phyloP scores from a whole-genome alignment of 1,140 invertebrate species.

The Stenopsyche tienmushanensis region DNA sequence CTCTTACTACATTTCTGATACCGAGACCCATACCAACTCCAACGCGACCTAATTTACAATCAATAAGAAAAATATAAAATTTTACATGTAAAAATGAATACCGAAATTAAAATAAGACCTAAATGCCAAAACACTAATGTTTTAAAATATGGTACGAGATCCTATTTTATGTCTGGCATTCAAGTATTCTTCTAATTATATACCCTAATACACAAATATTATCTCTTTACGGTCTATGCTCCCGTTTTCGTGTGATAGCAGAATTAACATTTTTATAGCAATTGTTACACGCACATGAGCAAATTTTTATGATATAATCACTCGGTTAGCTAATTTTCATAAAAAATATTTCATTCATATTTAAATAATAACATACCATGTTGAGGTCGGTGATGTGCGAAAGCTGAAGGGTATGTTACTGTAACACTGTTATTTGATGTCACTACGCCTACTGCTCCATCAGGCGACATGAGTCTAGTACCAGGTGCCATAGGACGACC shows the following conservation, averaged over 20 bases:
- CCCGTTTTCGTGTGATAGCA: too few species aligned
- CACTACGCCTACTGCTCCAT: conserved; percentile 66
- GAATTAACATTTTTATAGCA: too few species aligned
- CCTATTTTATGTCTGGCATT: too few species aligned
- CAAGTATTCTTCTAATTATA: too few species aligned
- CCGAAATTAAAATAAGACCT: too few species aligned
- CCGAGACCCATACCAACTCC: conserved; percentile 43
- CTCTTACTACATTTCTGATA: conserved; percentile 49
- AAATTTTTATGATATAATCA: too few species aligned
- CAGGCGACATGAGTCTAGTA: conserved; percentile 60
- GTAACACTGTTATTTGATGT: conserved; percentile 64
- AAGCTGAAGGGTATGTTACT: conserved; percentile 60
- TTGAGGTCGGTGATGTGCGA: conserved; percentile 44
- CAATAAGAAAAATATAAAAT: neutral
- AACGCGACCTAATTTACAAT: conserved; percentile 45
- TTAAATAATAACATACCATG: conserved; percentile 23
- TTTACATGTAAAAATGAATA: too few species aligned
- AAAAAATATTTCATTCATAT: neutral
- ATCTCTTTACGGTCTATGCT: too few species aligned
- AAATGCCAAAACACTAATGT: too few species aligned
- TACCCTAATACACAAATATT: too few species aligned
- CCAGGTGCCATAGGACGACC: conserved; percentile 63
- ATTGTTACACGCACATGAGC: too few species aligned
- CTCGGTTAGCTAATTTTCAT: neutral
- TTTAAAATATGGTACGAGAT: too few species aligned